phyloP scores from a whole-genome alignment of 1,140 invertebrate species.

The Zaprionus camerounensis region DNA sequence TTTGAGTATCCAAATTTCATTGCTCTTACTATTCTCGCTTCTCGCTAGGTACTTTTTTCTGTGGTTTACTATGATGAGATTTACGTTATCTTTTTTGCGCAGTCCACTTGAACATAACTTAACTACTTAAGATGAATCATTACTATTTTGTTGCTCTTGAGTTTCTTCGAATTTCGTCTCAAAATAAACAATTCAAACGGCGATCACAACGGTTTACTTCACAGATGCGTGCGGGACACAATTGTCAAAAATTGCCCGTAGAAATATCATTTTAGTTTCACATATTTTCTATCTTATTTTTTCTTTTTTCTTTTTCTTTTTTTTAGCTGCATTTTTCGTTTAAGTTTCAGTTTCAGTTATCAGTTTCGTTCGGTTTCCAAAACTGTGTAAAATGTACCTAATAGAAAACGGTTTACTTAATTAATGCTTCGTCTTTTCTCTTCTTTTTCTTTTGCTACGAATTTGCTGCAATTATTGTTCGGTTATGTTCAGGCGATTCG shows the following conservation, averaged over 20 bases:
- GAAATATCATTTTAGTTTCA: constrained; percentile 58
- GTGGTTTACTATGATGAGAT: constrained; percentile 10
- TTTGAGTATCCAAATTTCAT: constrained; percentile 20
- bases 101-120: constrained; percentile 34
- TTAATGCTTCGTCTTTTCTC: constrained; percentile 26
- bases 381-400: constrained; percentile 31
- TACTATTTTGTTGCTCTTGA: constrained; percentile 33
- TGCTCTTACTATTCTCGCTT: background rate
- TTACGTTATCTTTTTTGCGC: constrained; percentile 19
- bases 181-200: constrained; percentile 70
- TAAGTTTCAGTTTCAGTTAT: background rate
- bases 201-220: constrained; percentile 81
- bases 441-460: constrained; percentile 32
- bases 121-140: constrained; percentile 43
- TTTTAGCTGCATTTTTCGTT: background rate
- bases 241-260: constrained; percentile 64
- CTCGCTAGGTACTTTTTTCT: constrained; percentile 29
- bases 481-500: constrained; percentile 41
- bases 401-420: constrained; percentile 36
- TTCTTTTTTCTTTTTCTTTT: constrained; percentile 21
- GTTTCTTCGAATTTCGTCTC: constrained; percentile 38
- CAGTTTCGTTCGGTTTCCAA: constrained; percentile 22
- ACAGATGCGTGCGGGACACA: constrained; percentile 74
- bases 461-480: constrained; percentile 62
- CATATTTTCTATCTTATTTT: constrained; percentile 20